These are phyloP conservation scores for Syrmaticus mikado DNA, from an alignment of 2,113 vertebrate genomes.

Conservation along the genomic window DNA sequence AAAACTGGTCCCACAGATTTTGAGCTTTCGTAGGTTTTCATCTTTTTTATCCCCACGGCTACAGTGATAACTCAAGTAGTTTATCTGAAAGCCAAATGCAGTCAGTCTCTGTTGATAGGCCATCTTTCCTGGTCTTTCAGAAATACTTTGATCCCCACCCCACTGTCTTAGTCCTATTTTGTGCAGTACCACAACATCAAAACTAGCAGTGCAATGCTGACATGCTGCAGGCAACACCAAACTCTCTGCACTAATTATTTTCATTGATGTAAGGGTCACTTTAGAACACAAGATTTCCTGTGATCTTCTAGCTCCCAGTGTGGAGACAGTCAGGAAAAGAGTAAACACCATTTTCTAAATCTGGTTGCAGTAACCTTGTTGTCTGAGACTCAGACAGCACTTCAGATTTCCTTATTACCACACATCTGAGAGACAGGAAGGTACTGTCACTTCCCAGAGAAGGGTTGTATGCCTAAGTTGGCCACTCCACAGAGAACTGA, in stretches of 20 bases:
- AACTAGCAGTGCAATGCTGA: background rate
- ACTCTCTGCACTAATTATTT: background rate
- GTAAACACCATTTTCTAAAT: background rate
- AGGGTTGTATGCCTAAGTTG: background rate
- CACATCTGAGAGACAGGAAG: accelerated
- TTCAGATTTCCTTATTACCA: background rate
- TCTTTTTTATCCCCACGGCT: background rate
- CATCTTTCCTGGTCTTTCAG: background rate
- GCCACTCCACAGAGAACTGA: background rate
- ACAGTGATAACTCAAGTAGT: background rate
- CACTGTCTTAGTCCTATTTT: background rate
- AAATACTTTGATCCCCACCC: background rate
- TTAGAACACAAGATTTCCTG: background rate
- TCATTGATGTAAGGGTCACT: background rate
- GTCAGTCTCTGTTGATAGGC: background rate
- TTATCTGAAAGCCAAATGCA: background rate
- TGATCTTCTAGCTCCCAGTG: background rate
- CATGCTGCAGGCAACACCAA: background rate
- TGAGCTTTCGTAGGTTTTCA: background rate
- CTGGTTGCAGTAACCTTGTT: background rate
- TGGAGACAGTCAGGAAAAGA: background rate
- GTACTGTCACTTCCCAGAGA: too few relatives aligned
- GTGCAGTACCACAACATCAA: background rate
- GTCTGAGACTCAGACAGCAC: background rate
- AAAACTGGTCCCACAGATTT: background rate